Base-by-base conservation (phyloP, 1,140 invertebrate species). In the Macrobrachium rosenbergii region DNA sequence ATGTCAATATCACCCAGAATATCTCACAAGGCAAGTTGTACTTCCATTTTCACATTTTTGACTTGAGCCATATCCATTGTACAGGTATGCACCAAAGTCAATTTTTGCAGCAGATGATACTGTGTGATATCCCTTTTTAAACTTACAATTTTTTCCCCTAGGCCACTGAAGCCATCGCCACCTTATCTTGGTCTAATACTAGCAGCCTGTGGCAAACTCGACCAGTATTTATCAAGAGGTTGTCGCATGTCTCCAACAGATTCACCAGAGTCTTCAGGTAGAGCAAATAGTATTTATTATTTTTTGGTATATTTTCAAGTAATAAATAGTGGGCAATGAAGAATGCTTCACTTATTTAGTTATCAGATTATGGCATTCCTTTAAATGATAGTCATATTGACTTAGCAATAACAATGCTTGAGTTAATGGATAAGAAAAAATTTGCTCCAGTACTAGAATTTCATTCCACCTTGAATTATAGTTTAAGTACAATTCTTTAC, bases 1-100 rank as follows among this genome's bases (percentile, higher is more conserved):
- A 0, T 98, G 98, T 0, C 99, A 99, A 92, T 99, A 96, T 92
- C 99, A 99, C 92, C 99, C 99, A 0, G 99, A 99, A 92, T 99
- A 99, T 92, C 93, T 99, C 21, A 89, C 90, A 75, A 83, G 90
- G 77, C 72, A 21, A 73, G 75, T 37, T 37, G 3, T 37, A 37
- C 28, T 37, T 37, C 28, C 28, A 80, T 23, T 11, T 11, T 52
- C 43, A 63, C 17, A 21, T 37, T 23, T 63, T 6, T 64, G 3
- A 5, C 14, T 37, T 59, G 19, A 23, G 11, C 23, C 10, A 64
- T 60, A n/a, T 72, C 28, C 72, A 75, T 3, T 75, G 28, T 28
- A n/a, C n/a, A n/a, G n/a, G n/a, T n/a, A 75, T 75, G 72, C 6
- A 75, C 28, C 72, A 28, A 17, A 28, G 5, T 75, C 28, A 37